Conservation (phyloP, 2,797 vertebrate species). For the Danio aesculapii region DNA sequence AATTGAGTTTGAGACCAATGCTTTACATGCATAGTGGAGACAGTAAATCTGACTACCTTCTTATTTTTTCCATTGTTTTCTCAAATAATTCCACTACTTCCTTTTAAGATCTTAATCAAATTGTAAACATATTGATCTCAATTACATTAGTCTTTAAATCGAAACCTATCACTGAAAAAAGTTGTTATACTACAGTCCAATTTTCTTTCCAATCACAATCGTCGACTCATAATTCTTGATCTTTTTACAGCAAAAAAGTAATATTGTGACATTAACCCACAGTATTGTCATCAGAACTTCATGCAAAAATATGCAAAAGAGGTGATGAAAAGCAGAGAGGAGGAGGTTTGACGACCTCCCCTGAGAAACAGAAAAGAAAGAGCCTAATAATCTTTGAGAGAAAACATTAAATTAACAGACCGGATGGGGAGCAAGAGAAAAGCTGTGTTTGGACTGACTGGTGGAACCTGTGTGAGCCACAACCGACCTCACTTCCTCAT, state of each 20-base stretch:
- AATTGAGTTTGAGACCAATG: too few relatives aligned
- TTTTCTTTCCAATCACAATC: not conserved
- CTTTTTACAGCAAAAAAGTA: not conserved
- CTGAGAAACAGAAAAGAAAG: not conserved
- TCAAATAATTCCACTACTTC: not conserved
- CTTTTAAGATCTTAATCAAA: not conserved
- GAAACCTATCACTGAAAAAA: too few relatives aligned
- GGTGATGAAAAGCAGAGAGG: not conserved
- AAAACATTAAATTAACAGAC: constrained; percentile 17
- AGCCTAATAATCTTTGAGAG: constrained; percentile 39
- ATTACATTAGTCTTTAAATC: not conserved
- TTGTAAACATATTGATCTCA: not conserved
- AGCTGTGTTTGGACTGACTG: constrained; percentile 6
- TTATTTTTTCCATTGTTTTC: too few relatives aligned
- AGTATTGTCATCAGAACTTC: not conserved
- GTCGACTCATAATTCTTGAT: not conserved
- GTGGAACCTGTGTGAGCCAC: constrained; percentile 1
- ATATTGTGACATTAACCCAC: not conserved
- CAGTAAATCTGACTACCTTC: not conserved
- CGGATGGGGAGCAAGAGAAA: not conserved
- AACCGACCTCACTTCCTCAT: constrained; percentile 1
- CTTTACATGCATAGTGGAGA: not conserved
- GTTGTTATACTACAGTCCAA: not conserved
- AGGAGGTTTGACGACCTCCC: not conserved
- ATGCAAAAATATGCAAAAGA: constrained; percentile 10